A percentile compares a stretch with the other conserved stretches of the same genome.
phyloP scores from a whole-genome alignment of 2,113 vertebrate species.

The Mesitornis unicolor region DNA sequence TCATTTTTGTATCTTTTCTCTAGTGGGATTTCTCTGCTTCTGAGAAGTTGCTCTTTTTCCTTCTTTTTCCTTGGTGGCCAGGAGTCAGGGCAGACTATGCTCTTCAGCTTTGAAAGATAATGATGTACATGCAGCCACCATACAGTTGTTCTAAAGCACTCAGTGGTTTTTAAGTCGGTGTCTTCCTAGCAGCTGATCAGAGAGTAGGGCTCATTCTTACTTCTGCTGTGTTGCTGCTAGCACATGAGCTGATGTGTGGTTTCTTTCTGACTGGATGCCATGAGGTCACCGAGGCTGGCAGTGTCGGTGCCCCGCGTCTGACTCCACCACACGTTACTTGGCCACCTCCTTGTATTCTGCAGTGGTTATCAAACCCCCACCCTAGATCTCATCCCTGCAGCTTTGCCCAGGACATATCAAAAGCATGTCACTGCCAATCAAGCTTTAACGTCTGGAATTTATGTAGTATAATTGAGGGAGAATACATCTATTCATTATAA shows the following conservation, averaged over 20 bases:
- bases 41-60: background rate
- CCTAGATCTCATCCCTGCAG: background rate
- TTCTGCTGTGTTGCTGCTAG: background rate
- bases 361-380: background rate
- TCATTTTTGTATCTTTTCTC: background rate
- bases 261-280: background rate
- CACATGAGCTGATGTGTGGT: background rate
- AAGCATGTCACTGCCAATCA: background rate
- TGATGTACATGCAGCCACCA: accelerated
- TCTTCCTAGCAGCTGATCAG: background rate
- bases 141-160: background rate
- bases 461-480: background rate
- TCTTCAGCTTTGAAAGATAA: background rate
- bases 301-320: background rate
- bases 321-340: background rate
- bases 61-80: no score
- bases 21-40: background rate
- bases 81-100: background rate
- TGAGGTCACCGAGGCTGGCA: background rate
- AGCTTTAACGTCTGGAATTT: background rate
- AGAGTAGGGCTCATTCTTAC: background rate
- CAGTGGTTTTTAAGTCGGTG: background rate
- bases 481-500: background rate
- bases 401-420: background rate
- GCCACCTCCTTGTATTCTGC: background rate